Evolutionary conservation across 2,113 vertebrate species (phyloP), one percentile per base, ranked within the genome.

Genomic region (Onychorhynchus coronatus): DNA sequence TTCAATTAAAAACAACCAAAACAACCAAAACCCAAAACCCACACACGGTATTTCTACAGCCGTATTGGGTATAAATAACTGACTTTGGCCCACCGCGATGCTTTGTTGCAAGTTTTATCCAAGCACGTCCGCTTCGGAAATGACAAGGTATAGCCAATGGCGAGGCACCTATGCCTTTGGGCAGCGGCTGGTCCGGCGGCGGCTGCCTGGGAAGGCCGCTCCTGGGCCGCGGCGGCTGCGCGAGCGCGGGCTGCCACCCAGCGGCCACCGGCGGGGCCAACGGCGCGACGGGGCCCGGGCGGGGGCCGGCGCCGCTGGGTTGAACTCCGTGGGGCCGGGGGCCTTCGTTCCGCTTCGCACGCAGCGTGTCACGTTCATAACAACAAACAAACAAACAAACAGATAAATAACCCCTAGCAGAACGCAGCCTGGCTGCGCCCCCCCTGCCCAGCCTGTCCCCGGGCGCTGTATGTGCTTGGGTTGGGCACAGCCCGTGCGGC

Each of bases 131-230:
- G 10, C 22, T 35, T 47, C 4, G 5, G 65, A 5, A 21, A 13
- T 5, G 42, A 2, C 19, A 0, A 2, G 7, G 1, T 0, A 0
- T 0, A 0, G 31, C 9, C 25, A 0, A 1, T 2, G 22, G 22
- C 7, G 0, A 15, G 0, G 18, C 2, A 6, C 31, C 37, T 7
- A 6, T 3, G 3, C 1, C 1, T 11, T 2, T 2, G 22, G 35
- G 72, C 12, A 2, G 35, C n/a, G 3, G n/a, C 6, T 47, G 7
- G 3, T 1, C 18, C 50, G 2, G 58, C 4, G 20, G 5, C 6
- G 16, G 1, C 33, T 5, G 88, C 18, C 41, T 6, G 4, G 9
- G 4, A 20, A 39, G 23, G 47, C 47, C 47, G 5, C 47, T 23
- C 22, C 47, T 6, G 47, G 47, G 47, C 47, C 47, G 47, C 47